Conservation (phyloP, 1,140 invertebrate genomes). For the Dryas iulia region DNA sequence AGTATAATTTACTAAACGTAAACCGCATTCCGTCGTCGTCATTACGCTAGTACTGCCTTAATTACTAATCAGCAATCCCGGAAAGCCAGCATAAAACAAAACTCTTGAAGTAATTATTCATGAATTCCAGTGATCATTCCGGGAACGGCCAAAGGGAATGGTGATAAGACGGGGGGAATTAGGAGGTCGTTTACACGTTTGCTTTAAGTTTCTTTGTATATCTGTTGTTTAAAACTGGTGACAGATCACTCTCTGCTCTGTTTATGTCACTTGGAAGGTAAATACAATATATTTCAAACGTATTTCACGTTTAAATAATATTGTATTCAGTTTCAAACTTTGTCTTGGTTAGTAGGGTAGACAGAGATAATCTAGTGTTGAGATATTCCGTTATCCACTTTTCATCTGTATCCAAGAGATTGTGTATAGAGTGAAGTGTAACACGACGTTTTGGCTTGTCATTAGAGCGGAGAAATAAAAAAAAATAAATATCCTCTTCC, state of each 20-base stretch:
- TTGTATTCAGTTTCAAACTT: too few relatives aligned
- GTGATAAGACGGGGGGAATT: constrained; percentile 45
- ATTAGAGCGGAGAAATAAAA: background rate
- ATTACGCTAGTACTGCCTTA: constrained; percentile 2
- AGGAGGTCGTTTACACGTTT: constrained; percentile 17
- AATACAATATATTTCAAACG: too few relatives aligned
- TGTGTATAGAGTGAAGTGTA: background rate
- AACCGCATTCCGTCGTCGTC: background rate
- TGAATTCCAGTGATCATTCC: constrained; percentile 49
- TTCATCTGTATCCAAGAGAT: too few relatives aligned
- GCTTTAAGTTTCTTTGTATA: background rate
- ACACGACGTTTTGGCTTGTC: background rate
- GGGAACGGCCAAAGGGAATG: constrained; percentile 44
- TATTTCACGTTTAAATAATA: too few relatives aligned
- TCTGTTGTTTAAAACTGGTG: too few relatives aligned
- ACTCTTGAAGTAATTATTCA: constrained; percentile 52
- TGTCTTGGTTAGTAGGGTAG: too few relatives aligned
- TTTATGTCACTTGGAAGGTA: too few relatives aligned
- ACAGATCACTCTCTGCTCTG: background rate
- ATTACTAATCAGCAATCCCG: constrained; percentile 25
- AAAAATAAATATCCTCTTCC: background rate
- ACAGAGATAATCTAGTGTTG: too few relatives aligned
- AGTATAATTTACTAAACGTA: background rate
- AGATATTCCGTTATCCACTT: too few relatives aligned
- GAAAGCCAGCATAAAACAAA: constrained; percentile 28